These are phyloP conservation scores for Saguinus imperator DNA, from an alignment of 2,113 vertebrate genomes.

Conservation along the genomic window DNA sequence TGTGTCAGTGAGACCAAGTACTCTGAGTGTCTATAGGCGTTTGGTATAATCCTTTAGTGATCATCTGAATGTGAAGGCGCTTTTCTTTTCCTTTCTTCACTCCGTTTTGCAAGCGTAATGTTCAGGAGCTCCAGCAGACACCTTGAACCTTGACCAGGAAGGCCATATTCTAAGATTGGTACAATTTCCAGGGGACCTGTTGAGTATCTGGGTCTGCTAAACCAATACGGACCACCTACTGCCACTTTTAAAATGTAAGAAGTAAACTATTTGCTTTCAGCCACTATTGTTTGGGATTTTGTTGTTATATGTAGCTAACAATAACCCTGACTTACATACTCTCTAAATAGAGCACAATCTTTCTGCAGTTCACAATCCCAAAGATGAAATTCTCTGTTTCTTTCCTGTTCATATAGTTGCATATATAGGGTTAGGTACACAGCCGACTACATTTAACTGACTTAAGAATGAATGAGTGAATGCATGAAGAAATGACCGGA, in stretches of 20 bases:
- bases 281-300: background rate
- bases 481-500: background rate
- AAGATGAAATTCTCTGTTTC: background rate
- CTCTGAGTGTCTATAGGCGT: too few relatives aligned
- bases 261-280: background rate
- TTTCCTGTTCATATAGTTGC: background rate
- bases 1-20: background rate
- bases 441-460: background rate
- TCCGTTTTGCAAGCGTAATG: background rate
- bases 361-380: background rate
- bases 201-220: background rate
- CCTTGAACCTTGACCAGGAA: background rate
- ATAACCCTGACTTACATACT: background rate
- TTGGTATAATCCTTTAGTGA: background rate
- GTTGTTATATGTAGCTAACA: background rate
- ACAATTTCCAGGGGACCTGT: too few relatives aligned
- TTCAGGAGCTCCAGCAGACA: too few relatives aligned
- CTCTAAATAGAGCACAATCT: background rate
- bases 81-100: background rate
- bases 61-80: background rate
- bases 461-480: background rate
- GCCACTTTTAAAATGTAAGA: background rate
- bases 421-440: background rate
- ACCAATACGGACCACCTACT: background rate
- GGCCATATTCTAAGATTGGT: fast-evolving